Evolutionary conservation across 2,113 vertebrate genomes (phyloP).

Genomic region (Phrynocephalus versicolor): DNA sequence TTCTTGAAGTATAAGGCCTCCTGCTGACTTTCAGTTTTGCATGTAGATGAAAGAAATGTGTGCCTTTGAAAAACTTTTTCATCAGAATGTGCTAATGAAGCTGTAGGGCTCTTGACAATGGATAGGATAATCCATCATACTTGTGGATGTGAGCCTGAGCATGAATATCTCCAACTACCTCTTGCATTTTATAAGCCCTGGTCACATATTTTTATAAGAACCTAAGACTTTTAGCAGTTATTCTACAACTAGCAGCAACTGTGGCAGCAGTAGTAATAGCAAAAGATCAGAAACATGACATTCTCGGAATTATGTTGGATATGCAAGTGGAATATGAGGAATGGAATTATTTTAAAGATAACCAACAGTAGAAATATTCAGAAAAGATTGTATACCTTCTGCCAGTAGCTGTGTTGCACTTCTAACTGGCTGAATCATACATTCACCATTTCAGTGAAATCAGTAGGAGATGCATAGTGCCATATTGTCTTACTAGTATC

Average conservation of each 20-base stretch:
- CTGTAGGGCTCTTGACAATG: not conserved
- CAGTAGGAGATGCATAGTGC: no score
- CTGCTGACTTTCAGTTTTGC: conserved; percentile 49
- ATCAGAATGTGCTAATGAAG: conserved; percentile 34
- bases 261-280: not conserved
- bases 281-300: not conserved
- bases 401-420: not conserved
- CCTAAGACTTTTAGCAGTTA: not conserved
- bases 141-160: not conserved
- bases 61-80: conserved; percentile 49
- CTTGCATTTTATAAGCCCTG: not conserved
- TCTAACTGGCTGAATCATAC: not conserved
- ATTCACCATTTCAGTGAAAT: not conserved
- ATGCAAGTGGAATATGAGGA: not conserved
- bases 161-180: not conserved
- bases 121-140: not conserved
- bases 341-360: not conserved
- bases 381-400: not conserved
- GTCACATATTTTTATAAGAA: not conserved
- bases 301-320: not conserved
- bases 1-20: conserved; percentile 58
- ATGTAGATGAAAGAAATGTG: conserved; percentile 44
- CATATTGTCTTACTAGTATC: no score
- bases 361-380: conserved; percentile 10
- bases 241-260: not conserved